These are phyloP conservation scores for Nannospalax galili DNA, from an alignment of 2,113 vertebrate species.

Conservation along the genomic window DNA sequence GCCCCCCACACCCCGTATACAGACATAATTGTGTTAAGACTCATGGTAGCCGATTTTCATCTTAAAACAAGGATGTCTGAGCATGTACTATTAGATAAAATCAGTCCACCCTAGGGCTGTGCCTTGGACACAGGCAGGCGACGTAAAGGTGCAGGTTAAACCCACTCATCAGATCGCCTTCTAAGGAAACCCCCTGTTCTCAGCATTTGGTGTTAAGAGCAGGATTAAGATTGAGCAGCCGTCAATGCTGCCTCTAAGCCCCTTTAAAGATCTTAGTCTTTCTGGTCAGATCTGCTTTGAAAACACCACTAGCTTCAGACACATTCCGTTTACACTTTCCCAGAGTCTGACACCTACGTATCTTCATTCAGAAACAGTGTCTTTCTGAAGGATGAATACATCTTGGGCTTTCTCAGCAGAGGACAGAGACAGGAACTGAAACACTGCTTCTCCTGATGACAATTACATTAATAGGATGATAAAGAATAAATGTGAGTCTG, in stretches of 20 bases:
- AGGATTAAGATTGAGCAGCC: neutral
- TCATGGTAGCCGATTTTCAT: neutral
- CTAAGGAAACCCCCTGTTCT: neutral
- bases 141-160: too few relatives aligned
- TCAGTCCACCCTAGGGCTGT: neutral
- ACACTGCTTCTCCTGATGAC: neutral
- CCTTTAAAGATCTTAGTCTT: neutral
- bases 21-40: neutral
- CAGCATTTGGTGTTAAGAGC: neutral
- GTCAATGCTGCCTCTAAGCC: neutral
- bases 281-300: neutral
- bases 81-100: neutral
- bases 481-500: neutral
- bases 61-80: conserved; percentile 17
- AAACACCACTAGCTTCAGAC: neutral
- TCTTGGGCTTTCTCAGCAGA: neutral
- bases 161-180: conserved; percentile 11
- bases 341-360: neutral
- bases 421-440: neutral
- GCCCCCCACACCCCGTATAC: neutral
- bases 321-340: neutral
- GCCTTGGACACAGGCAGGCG: neutral
- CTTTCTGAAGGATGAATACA: neutral
- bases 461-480: neutral
- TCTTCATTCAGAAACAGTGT: neutral